Percentiles rank a stretch among this genome's conserved stretches.
Conservation (phyloP, 1,140 invertebrate species). For the Oncopeltus fasciatus region DNA sequence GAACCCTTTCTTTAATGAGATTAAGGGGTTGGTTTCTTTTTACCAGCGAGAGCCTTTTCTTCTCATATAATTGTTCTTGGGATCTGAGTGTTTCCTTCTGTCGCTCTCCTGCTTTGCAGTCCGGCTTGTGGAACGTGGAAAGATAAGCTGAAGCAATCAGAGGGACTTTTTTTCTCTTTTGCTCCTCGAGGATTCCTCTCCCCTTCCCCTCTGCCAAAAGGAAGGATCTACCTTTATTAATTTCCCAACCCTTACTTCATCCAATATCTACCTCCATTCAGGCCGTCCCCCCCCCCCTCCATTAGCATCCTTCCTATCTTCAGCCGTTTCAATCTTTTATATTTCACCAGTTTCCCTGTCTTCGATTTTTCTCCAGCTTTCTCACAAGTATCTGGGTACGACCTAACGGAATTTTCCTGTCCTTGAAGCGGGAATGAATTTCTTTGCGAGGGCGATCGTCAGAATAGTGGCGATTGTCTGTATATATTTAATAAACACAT, state of each 20-base stretch:
- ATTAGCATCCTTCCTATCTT: background rate
- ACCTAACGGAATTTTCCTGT: too few species aligned
- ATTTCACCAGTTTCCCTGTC: background rate
- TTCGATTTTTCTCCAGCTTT: too few species aligned
- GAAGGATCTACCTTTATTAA: conserved; percentile 2
- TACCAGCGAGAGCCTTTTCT: too few species aligned
- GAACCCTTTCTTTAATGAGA: too few species aligned
- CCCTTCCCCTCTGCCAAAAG: background rate
- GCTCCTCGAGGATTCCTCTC: background rate
- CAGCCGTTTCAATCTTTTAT: background rate
- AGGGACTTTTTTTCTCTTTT: background rate
- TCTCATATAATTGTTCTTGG: conserved; percentile 8
- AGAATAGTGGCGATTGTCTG: too few species aligned
- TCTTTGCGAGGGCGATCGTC: too few species aligned
- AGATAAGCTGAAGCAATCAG: conserved; percentile 6
- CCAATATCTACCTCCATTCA: conserved; percentile 7
- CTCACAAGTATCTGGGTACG: too few species aligned
- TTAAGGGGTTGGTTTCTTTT: too few species aligned
- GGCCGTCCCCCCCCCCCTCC: background rate
- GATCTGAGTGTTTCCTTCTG: background rate
- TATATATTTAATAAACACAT: too few species aligned
- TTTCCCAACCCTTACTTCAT: conserved; percentile 8
- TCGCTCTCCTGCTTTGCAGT: conserved; percentile 1
- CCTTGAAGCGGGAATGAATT: too few species aligned
- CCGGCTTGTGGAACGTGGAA: conserved; percentile 1